Percentiles rank a stretch among this genome's conserved stretches.
These are phyloP conservation scores for Podotricha telesiphe DNA, from an alignment of 2,888 invertebrate genomes.

Conservation along the genomic window DNA sequence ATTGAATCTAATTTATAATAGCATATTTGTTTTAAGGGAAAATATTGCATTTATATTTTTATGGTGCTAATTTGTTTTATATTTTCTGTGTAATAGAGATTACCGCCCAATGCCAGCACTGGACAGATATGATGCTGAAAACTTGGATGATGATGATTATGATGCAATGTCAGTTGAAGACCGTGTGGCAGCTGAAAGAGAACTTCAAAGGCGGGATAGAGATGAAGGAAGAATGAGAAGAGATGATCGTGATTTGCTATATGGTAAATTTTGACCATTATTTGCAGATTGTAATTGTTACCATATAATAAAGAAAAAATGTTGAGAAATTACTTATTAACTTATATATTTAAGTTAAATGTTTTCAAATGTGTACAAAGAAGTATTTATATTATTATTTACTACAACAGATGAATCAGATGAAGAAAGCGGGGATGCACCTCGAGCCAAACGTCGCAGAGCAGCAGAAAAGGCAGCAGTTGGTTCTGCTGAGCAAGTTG, in stretches of 20 bases:
- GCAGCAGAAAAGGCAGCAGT: conserved; percentile 95
- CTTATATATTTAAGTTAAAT: too few species aligned
- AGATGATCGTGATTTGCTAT: conserved; percentile 93
- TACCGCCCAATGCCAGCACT: conserved; percentile 98
- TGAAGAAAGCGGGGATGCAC: conserved; percentile 88
- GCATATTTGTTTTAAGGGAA: too few species aligned
- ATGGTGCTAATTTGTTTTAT: conserved; percentile 20
- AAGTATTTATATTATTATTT: neutral
- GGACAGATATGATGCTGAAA: conserved; percentile 94
- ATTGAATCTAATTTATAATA: too few species aligned
- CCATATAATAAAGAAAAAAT: too few species aligned
- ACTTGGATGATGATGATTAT: conserved; percentile 92
- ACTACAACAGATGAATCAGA: conserved; percentile 88
- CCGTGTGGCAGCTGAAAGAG: conserved; percentile 95
- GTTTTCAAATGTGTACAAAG: too few species aligned
- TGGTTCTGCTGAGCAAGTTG: conserved; percentile 89
- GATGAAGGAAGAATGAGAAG: conserved; percentile 89
- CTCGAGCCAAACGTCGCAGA: conserved; percentile 87
- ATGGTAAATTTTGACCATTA: conserved; percentile 83
- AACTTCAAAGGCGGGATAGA: conserved; percentile 92
- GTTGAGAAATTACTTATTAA: too few species aligned
- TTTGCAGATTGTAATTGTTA: too few species aligned
- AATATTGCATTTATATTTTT: neutral
- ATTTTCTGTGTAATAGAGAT: conserved; percentile 85
- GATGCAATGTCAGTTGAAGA: conserved; percentile 94